Evolutionary conservation across 2,888 invertebrate genomes (phyloP).

Genomic region (Hetaerina titia): DNA sequence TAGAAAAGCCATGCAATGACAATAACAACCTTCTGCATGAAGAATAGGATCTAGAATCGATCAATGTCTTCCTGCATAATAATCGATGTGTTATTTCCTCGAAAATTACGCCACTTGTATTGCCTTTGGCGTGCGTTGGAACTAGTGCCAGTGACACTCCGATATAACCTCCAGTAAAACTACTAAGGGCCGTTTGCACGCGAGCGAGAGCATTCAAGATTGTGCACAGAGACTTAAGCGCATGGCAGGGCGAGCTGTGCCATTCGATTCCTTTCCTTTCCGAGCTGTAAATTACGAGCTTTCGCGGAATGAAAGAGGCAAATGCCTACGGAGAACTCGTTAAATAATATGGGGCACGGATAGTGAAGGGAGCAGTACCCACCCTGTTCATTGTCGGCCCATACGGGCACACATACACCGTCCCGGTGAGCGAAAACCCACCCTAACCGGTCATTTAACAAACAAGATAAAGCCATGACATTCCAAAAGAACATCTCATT

Average conservation of each 20-base stretch:
- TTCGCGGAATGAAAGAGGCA: not conserved
- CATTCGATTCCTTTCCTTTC: not conserved
- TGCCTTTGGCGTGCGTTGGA: not conserved
- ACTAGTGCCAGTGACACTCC: not conserved
- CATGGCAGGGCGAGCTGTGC: not conserved
- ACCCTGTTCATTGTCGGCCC: too few relatives aligned
- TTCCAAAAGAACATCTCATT: too few relatives aligned
- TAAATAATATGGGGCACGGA: not conserved
- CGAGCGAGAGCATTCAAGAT: not conserved
- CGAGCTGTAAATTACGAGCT: not conserved
- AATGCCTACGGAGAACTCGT: conserved; percentile 10
- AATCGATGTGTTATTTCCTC: not conserved
- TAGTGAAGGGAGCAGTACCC: not conserved
- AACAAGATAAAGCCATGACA: too few relatives aligned
- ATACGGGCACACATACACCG: too few relatives aligned
- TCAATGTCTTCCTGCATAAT: not conserved
- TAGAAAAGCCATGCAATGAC: too few relatives aligned
- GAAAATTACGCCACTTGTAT: not conserved
- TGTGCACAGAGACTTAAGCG: not conserved
- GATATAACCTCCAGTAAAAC: not conserved
- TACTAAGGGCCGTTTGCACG: not conserved
- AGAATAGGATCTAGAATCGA: not conserved
- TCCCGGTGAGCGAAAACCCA: too few relatives aligned
- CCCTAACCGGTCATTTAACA: too few relatives aligned
- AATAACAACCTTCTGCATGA: too few relatives aligned